Percentiles rank a stretch among this genome's conserved stretches.
Evolutionary conservation across 2,797 vertebrate species (phyloP).

Genomic region (Enteromius radiatus): DNA sequence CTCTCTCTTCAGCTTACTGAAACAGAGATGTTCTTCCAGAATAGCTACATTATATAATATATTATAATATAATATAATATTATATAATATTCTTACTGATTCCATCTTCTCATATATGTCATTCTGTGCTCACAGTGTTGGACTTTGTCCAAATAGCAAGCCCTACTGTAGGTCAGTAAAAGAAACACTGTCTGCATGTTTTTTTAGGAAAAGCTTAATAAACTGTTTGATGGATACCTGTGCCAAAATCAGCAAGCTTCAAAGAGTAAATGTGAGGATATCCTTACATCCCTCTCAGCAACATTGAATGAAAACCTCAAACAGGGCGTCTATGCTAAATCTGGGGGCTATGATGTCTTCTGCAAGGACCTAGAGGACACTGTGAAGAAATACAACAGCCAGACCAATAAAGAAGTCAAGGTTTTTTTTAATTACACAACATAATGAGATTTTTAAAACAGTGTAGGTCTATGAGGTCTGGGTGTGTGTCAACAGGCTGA

Average conservation of each 20-base stretch:
- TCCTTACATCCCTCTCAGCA: conserved; percentile 50
- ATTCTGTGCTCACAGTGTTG: too few relatives aligned
- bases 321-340: conserved; percentile 47
- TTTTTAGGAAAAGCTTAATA: conserved; percentile 53
- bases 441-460: not conserved
- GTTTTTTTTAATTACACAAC: not conserved
- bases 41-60: too few relatives aligned
- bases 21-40: too few relatives aligned
- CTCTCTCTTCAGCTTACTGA: too few relatives aligned
- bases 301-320: conserved; percentile 43
- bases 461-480: not conserved
- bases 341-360: conserved; percentile 65
- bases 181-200: too few relatives aligned
- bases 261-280: conserved; percentile 41
- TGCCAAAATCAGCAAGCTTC: conserved; percentile 55
- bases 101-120: too few relatives aligned
- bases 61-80: too few relatives aligned
- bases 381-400: conserved; percentile 48
- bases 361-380: conserved; percentile 47
- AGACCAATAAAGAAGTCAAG: conserved; percentile 56
- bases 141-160: too few relatives aligned
- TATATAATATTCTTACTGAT: too few relatives aligned
- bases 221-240: conserved; percentile 44
- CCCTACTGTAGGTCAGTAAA: too few relatives aligned
- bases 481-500: conserved; percentile 56